Percentiles rank a stretch among this genome's conserved stretches.
phyloP scores from a whole-genome alignment of 2,113 vertebrate genomes.

The Zosterops pallidus region DNA sequence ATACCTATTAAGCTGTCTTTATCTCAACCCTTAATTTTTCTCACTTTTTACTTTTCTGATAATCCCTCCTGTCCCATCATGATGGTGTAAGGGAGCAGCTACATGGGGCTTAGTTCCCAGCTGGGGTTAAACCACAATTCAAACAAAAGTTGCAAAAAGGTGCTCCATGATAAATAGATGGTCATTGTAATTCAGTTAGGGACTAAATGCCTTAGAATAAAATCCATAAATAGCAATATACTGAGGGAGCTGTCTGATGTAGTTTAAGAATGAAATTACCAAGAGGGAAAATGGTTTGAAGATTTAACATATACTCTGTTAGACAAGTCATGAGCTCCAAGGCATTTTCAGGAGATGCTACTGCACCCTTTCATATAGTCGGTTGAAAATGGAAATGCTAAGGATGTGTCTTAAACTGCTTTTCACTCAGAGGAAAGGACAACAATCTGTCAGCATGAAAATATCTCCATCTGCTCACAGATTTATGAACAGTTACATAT shows the following conservation, averaged over 20 bases:
- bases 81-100: background rate
- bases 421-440: background rate
- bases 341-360: background rate
- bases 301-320: background rate
- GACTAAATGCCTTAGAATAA: background rate
- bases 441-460: background rate
- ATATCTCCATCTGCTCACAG: background rate
- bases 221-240: background rate
- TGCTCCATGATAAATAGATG: background rate
- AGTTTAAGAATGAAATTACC: background rate
- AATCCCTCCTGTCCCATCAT: background rate
- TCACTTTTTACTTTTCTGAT: background rate
- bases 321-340: background rate
- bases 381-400: background rate
- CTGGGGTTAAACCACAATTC: background rate
- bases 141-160: background rate
- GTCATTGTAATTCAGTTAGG: background rate
- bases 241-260: background rate
- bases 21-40: background rate
- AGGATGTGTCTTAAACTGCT: background rate
- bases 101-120: background rate
- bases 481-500: background rate
- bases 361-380: background rate
- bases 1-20: background rate
- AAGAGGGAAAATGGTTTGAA: background rate